Evolutionary conservation across 2,113 vertebrate species (phyloP), one percentile per base, ranked within the genome.

Genomic region (Amblyopsis rosae): DNA sequence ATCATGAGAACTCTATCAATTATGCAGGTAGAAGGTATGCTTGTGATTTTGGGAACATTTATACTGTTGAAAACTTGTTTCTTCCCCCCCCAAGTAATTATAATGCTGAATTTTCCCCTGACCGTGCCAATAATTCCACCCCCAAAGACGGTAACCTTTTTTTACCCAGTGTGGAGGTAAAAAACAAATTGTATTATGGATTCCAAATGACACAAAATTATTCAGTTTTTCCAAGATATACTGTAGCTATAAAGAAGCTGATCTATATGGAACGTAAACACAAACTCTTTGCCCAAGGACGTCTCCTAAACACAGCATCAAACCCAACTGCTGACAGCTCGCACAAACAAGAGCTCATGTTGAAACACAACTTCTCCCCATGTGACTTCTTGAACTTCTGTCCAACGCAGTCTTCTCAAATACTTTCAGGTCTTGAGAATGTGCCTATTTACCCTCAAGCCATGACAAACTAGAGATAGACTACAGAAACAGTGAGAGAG

Each of bases 371-470:
- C 88, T 90, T 85, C 86, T 91, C 87, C 75, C 54, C 72, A 3
- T 75, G 80, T 91, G 87, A 92, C 86, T 90, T 89, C 76, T 88
- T 91, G 90, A 92, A 92, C 90, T 85, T 89, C 78, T 90, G 88
- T 88, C 84, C 80, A 82, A 89, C 88, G 82, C 82, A 83, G 83
- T 86, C 86, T 87, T 89, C 90, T 90, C 86, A 86, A 88, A 88
- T 86, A 87, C 80, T 90, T 91, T 77, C 85, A 82, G 89, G 85
- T 85, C 83, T 85, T 81, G 86, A 80, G 84, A 91, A 88, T 90
- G 87, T 86, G 73, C 82, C 58, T 86, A 86, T 85, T 76, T 19
- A 79, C 83, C 90, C 86, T 83, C 57, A 46, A 88, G 88, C 86
- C 85, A 84, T 49, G 59, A 35, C 80, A 51, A 78, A 75, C 77